Evolutionary conservation across 2,888 invertebrate species (phyloP), one percentile per base, ranked within the genome.

Genomic region (Vesta saturnalis): DNA sequence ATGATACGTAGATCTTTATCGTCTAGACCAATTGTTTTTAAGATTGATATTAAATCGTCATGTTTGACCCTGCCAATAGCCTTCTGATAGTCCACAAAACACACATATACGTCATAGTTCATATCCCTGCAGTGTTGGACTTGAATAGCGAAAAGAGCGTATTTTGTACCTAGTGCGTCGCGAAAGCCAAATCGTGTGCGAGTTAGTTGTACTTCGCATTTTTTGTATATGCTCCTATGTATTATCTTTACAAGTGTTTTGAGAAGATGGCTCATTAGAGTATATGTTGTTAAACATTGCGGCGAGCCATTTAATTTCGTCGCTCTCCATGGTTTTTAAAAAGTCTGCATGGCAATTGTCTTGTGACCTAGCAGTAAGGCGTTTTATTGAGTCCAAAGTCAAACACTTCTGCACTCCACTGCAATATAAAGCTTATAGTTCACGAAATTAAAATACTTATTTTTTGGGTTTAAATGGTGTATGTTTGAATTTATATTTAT

Each of bases 181-280:
- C 61, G 56, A 54, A 76, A 75, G 30, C 30, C 30, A 30, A 30
- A 6, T 30, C 10, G 30, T 30, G 30, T 30, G 30, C 30, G 30
- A 6, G 30, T 60, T 43, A 74, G 69, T 54, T 73, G 55, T 55
- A 19, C 54, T 67, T 73, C 70, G 8, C 60, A 22, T 30, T 30
- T 30, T 30, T 30, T 30, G 10, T 30, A 30, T 30, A 30, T 30
- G 6, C 30, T 30, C 30, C 52, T 21, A 21, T 71, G 71, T n/a
- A n/a, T n/a, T n/a, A n/a, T n/a, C n/a, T n/a, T n/a, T n/a, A n/a
- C n/a, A n/a, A n/a, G n/a, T n/a, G n/a, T n/a, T n/a, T n/a, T n/a
- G 12, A n/a, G n/a, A n/a, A n/a, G n/a, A n/a, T n/a, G n/a, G n/a
- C n/a, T n/a, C n/a, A n/a, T n/a, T n/a, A n/a, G n/a, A n/a, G 30